Conservation (phyloP, 2,797 vertebrate species). For the Myotis planiceps region DNA sequence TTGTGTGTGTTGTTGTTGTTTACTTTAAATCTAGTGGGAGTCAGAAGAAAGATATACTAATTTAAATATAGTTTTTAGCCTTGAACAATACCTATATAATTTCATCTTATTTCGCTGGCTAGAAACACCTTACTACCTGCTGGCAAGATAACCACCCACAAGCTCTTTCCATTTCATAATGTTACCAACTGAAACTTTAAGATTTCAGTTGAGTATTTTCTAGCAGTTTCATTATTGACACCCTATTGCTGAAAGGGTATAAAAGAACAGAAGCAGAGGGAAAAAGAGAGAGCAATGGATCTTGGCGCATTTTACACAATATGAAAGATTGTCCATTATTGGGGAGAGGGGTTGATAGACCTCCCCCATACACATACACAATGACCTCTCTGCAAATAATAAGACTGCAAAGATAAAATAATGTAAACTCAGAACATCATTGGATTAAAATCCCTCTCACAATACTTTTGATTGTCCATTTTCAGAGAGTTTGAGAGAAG, state of each 20-base stretch:
- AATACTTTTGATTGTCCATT: neutral
- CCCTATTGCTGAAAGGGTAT: neutral
- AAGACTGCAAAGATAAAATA: neutral
- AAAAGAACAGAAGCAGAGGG: neutral
- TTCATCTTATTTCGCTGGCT: neutral
- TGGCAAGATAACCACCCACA: neutral
- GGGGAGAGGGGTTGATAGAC: neutral
- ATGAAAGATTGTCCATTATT: neutral
- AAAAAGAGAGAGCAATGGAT: neutral
- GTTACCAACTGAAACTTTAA: neutral
- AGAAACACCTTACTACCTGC: neutral
- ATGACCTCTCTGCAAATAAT: neutral
- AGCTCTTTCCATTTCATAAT: neutral
- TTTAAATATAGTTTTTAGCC: slow-evolving; percentile 19
- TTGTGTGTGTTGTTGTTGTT: neutral
- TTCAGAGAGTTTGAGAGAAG: neutral
- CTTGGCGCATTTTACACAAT: neutral
- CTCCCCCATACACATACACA: neutral
- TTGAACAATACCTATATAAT: neutral
- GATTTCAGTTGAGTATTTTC: neutral
- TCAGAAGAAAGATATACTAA: neutral
- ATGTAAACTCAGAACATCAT: neutral
- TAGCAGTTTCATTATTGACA: slow-evolving; percentile 4
- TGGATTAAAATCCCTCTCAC: neutral
- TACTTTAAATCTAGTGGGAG: neutral